Evolutionary conservation across 2,888 invertebrate genomes (phyloP).

Genomic region (Dorcus parallelipipedus): DNA sequence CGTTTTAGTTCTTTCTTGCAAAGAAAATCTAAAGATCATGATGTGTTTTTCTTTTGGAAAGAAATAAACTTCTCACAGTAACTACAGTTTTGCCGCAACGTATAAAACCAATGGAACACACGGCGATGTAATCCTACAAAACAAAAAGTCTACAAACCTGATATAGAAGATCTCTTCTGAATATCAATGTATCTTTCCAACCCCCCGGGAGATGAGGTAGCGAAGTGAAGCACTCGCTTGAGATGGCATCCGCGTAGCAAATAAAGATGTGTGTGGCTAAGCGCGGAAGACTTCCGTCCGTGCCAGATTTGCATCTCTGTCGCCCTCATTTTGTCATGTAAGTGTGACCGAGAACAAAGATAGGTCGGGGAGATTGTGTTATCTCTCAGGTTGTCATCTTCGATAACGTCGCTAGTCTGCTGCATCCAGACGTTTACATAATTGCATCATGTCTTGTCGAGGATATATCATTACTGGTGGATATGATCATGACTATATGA

Average conservation of each 20-base stretch:
- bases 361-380: not conserved
- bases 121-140: conserved; percentile 15
- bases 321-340: conserved; percentile 32
- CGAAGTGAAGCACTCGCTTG: conserved; percentile 26
- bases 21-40: too few species aligned
- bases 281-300: not conserved
- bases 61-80: not conserved
- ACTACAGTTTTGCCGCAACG: not conserved
- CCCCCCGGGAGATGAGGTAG: conserved; percentile 23
- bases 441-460: conserved; percentile 33
- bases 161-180: conserved; percentile 20
- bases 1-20: too few species aligned
- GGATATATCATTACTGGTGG: not conserved
- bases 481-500: too few species aligned
- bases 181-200: conserved; percentile 11
- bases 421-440: conserved; percentile 39
- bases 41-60: too few species aligned
- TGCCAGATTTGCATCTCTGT: not conserved
- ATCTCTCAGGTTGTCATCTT: conserved; percentile 1
- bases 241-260: conserved; percentile 32
- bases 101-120: conserved; percentile 17
- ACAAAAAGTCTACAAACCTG: conserved; percentile 22
- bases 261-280: conserved; percentile 30
- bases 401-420: conserved; percentile 11
- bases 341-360: conserved; percentile 28